A percentile compares a stretch with the other conserved stretches of the same genome.
Evolutionary conservation across 2,797 vertebrate species (phyloP).

Genomic region (Tauraco hartlaubi): DNA sequence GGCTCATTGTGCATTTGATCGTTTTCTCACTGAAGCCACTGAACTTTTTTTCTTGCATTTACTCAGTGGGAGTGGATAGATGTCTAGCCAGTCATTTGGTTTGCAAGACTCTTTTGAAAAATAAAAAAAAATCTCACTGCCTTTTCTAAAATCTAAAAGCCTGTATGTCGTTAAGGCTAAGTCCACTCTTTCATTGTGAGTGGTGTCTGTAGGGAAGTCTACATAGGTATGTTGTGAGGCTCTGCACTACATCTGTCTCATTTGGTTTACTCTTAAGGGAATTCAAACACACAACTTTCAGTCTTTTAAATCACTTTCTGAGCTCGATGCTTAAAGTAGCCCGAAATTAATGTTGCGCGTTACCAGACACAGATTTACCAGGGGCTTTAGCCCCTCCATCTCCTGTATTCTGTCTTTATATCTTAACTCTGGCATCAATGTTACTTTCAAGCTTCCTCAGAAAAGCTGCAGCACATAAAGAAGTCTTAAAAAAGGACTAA

Average conservation of each 20-base stretch:
- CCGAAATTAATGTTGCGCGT: neutral
- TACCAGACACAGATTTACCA: neutral
- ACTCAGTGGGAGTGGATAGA: neutral
- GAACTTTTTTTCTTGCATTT: neutral
- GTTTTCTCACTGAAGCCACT: constrained; percentile 5
- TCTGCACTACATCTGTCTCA: neutral
- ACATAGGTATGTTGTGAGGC: neutral
- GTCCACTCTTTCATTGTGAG: neutral
- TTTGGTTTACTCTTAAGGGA: neutral
- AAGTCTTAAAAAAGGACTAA: neutral
- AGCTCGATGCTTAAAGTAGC: neutral
- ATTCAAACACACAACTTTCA: neutral
- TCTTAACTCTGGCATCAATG: neutral
- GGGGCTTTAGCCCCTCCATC: neutral
- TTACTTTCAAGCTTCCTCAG: neutral
- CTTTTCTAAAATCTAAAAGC: neutral
- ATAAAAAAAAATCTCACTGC: neutral
- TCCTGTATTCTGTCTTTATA: neutral
- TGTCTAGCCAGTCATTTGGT: neutral
- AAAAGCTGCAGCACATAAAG: neutral
- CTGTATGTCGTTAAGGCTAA: neutral
- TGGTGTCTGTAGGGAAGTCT: neutral
- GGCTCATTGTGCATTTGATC: constrained; percentile 18
- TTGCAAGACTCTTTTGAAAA: neutral
- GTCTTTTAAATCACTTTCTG: neutral